These are phyloP conservation scores for Hystrix cristata DNA, from an alignment of 2,113 vertebrate genomes.

Conservation along the genomic window DNA sequence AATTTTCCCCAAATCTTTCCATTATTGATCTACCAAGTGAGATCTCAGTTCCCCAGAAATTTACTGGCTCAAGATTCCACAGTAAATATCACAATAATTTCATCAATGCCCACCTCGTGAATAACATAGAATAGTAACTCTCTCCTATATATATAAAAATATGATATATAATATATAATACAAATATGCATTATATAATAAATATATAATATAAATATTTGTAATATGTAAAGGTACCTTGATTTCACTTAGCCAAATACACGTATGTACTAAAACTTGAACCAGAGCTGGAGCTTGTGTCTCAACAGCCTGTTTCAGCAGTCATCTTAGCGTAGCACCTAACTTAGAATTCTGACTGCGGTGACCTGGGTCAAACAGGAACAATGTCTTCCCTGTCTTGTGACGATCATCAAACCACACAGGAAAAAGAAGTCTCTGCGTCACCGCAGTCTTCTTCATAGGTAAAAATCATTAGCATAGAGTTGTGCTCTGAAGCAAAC, in stretches of 20 bases:
- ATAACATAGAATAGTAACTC: background rate
- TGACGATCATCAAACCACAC: background rate
- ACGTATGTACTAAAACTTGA: background rate
- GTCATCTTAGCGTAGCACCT: background rate
- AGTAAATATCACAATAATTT: background rate
- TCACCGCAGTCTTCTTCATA: background rate
- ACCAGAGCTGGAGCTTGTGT: background rate
- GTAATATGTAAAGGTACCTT: background rate
- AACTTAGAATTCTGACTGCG: background rate
- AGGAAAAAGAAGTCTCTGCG: background rate
- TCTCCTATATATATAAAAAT: background rate
- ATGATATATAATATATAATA: background rate
- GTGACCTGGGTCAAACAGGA: background rate
- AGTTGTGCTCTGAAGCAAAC: background rate
- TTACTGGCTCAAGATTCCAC: background rate
- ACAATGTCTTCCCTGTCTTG: background rate
- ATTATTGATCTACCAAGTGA: background rate
- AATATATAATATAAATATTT: background rate
- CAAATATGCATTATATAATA: background rate
- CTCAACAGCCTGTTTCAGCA: background rate
- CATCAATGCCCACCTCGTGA: background rate
- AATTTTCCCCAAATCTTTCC: background rate
- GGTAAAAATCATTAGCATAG: background rate
- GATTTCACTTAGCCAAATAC: background rate
- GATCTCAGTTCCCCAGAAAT: background rate